Conservation (phyloP, 2,113 vertebrate species). For the Gambusia affinis region DNA sequence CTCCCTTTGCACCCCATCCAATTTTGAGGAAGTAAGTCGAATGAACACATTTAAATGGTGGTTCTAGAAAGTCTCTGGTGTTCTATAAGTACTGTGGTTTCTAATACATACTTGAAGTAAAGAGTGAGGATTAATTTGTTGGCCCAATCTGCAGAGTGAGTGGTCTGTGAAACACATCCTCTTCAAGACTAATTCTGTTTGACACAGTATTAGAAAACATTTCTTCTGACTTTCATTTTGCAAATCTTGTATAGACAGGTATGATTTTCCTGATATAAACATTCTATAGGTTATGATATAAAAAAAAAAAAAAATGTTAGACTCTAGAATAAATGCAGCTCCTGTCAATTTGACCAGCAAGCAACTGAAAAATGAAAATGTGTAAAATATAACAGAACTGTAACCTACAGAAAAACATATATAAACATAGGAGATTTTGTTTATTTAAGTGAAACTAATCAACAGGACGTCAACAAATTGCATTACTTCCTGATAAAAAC, state of each 20-base stretch:
- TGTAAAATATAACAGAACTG: neutral
- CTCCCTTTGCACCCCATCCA: neutral
- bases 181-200: neutral
- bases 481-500: neutral
- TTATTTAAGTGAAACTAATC: neutral
- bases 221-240: neutral
- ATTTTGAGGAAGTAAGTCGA: neutral
- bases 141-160: neutral
- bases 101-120: neutral
- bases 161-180: too few species aligned
- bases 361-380: too few species aligned
- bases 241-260: neutral
- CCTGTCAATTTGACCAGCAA: too few species aligned
- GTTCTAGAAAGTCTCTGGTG: neutral
- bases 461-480: neutral
- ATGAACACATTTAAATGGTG: neutral
- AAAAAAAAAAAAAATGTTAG: too few species aligned
- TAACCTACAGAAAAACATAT: neutral
- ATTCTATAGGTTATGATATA: too few species aligned
- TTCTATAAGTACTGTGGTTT: neutral
- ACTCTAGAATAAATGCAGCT: too few species aligned
- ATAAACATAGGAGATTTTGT: neutral
- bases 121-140: neutral
- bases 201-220: neutral
- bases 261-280: too few species aligned